A percentile compares a stretch with the other conserved stretches of the same genome.
Conservation (phyloP, 2,888 invertebrate genomes). For the Cinara cedri region DNA sequence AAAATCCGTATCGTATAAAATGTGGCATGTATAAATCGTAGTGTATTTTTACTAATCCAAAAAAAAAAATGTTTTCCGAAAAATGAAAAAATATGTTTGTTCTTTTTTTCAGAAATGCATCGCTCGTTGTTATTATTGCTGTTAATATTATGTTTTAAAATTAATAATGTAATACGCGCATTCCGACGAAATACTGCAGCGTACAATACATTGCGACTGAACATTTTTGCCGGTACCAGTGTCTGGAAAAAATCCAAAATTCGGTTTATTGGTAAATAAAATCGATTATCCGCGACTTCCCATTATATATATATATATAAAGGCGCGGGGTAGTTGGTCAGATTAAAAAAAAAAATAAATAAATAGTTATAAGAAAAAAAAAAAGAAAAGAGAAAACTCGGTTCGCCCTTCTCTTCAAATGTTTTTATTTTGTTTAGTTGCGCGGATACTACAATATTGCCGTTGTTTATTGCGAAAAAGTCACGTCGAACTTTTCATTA, state of each 20-base stretch:
- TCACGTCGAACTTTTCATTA: slow-evolving; percentile 56
- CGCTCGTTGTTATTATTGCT: no score
- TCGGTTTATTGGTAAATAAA: slow-evolving; percentile 31
- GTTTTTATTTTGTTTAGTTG: slow-evolving; percentile 46
- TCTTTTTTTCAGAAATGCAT: no score
- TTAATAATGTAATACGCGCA: no score
- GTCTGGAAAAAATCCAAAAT: background rate
- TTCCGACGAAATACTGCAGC: no score
- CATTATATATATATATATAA: slow-evolving; percentile 5
- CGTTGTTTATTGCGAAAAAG: slow-evolving; percentile 53
- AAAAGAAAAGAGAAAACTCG: background rate
- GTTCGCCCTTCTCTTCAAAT: slow-evolving; percentile 6
- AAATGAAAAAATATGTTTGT: no score
- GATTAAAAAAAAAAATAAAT: slow-evolving; percentile 27
- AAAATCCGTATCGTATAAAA: no score
- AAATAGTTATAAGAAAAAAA: background rate
- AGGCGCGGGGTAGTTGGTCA: slow-evolving; percentile 14
- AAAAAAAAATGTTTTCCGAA: no score
- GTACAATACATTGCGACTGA: background rate
- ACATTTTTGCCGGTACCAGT: background rate
- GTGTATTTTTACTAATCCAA: no score
- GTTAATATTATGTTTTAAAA: no score
- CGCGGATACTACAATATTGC: slow-evolving; percentile 49
- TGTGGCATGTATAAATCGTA: no score
- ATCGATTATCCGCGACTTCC: slow-evolving; percentile 32